These are phyloP conservation scores for Aplidium turbinatum DNA, from an alignment of 23 tunicate species.

Conservation along the genomic window DNA sequence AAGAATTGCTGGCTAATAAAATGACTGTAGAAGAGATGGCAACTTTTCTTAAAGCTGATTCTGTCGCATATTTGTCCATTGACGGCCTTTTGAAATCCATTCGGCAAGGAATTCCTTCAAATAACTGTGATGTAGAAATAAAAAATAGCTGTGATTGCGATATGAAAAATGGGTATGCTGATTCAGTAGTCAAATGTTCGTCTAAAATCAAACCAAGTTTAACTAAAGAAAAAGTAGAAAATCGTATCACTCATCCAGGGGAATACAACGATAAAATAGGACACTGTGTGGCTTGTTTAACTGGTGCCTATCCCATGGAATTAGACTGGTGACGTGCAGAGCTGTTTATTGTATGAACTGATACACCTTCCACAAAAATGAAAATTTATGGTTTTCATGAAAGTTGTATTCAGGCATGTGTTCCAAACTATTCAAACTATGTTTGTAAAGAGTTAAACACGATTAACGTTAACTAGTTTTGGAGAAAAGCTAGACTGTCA, in stretches of 20 bases:
- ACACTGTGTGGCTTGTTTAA: slow-evolving; percentile 81
- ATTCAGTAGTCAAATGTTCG: not conserved
- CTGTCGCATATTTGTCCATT: slow-evolving; percentile 59
- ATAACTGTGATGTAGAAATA: no score
- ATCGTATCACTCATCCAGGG: no score
- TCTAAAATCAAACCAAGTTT: not conserved
- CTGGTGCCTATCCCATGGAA: slow-evolving; percentile 70
- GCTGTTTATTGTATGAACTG: no score
- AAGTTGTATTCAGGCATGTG: no score
- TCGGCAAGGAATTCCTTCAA: slow-evolving; percentile 17
- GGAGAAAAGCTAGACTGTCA: no score
- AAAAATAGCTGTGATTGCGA: no score
- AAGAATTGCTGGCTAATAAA: slow-evolving; percentile 71
- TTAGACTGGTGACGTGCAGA: slow-evolving; percentile 65
- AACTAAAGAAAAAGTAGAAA: slow-evolving; percentile 4
- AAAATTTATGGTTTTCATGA: no score
- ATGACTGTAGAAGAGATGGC: slow-evolving; percentile 53
- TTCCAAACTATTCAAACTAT: no score
- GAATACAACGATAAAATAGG: slow-evolving; percentile 27
- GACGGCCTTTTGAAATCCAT: slow-evolving; percentile 64
- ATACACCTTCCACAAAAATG: no score
- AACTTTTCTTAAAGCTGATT: slow-evolving; percentile 60
- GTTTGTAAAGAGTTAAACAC: no score
- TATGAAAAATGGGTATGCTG: not conserved
- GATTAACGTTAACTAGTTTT: no score